Conservation (phyloP, 2,797 vertebrate species). For the Leptatherina wallacei region DNA sequence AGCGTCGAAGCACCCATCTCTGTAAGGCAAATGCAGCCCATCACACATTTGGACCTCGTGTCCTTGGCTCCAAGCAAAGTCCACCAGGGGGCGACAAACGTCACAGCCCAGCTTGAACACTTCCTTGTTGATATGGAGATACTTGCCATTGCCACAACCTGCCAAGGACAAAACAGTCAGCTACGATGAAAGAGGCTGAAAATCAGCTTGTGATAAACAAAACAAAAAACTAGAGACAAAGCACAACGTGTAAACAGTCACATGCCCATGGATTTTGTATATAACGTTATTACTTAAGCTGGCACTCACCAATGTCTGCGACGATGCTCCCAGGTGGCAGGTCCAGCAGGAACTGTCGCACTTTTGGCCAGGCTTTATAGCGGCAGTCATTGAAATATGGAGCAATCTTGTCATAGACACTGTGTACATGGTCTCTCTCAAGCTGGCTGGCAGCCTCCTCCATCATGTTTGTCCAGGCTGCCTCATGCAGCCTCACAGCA, state of each 20-base stretch:
- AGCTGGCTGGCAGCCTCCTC: slow-evolving; percentile 85
- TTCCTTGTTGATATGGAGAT: slow-evolving; percentile 85
- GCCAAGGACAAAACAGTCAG: slow-evolving; percentile 38
- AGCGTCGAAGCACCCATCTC: slow-evolving; percentile 79
- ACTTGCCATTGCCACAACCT: slow-evolving; percentile 88
- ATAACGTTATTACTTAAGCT: background rate
- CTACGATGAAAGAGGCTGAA: too few species aligned
- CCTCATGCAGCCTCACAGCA: slow-evolving; percentile 63
- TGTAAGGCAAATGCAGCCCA: slow-evolving; percentile 78
- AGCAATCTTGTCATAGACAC: slow-evolving; percentile 85
- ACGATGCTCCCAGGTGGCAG: slow-evolving; percentile 84
- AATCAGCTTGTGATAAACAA: background rate
- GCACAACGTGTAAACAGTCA: background rate
- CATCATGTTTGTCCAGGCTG: slow-evolving; percentile 71
- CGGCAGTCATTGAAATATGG: slow-evolving; percentile 84
- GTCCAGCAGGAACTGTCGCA: slow-evolving; percentile 85
- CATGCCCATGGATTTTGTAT: background rate
- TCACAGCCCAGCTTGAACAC: slow-evolving; percentile 84
- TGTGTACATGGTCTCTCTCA: slow-evolving; percentile 83
- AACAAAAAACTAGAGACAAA: background rate
- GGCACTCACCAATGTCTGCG: slow-evolving; percentile 79
- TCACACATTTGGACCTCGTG: slow-evolving; percentile 82
- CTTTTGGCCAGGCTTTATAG: slow-evolving; percentile 87
- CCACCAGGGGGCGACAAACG: slow-evolving; percentile 82
- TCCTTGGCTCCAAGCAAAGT: slow-evolving; percentile 79